These are phyloP conservation scores for Cossypha niveicapilla DNA, from an alignment of 2,797 vertebrate species.

Conservation along the genomic window DNA sequence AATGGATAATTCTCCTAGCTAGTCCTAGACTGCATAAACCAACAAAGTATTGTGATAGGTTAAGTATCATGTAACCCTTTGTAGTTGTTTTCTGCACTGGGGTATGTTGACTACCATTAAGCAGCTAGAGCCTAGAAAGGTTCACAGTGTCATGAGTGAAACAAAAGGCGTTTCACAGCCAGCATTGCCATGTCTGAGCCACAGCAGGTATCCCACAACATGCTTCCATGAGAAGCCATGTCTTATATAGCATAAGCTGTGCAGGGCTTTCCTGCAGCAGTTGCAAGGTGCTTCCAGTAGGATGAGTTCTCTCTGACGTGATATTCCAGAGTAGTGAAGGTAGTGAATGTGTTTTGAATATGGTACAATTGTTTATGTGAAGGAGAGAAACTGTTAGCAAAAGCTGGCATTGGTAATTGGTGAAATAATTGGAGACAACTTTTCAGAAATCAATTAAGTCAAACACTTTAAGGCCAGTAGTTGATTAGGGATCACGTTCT, in stretches of 20 bases:
- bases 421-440: not conserved
- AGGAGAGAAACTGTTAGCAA: not conserved
- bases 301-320: not conserved
- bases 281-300: not conserved
- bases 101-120: not conserved
- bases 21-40: not conserved
- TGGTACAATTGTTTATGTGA: not conserved
- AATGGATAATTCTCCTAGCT: slow-evolving; percentile 25
- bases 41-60: slow-evolving; percentile 7
- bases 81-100: not conserved
- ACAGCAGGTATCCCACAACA: not conserved
- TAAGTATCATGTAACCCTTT: slow-evolving; percentile 34
- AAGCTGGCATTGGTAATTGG: not conserved
- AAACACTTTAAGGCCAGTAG: not conserved
- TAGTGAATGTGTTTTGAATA: not conserved
- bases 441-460: not conserved
- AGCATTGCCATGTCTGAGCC: not conserved
- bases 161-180: slow-evolving; percentile 15
- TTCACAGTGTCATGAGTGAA: not conserved
- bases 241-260: not conserved
- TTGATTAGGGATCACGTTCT: not conserved
- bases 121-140: not conserved
- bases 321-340: not conserved
- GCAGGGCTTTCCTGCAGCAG: not conserved
- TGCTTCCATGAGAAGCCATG: not conserved